Base-by-base conservation (phyloP, 2,888 invertebrate species). In the Leistus spinibarbis region DNA sequence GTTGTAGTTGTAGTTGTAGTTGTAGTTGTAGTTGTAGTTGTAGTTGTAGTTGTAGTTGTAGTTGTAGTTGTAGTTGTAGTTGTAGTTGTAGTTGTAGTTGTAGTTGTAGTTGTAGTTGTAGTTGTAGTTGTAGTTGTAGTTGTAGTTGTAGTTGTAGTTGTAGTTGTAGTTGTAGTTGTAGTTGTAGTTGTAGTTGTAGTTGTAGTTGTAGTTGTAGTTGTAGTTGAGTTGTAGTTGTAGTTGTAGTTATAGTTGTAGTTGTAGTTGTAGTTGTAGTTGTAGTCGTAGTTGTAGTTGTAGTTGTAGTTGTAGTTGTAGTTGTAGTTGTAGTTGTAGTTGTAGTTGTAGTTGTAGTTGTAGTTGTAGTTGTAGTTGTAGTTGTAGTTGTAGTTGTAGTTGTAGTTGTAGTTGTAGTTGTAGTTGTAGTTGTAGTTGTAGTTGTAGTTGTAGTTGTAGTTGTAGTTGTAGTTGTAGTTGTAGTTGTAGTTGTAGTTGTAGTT, bases 181-280 rank as follows among this genome's bases (percentile, higher is more conserved):
- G 57, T 57, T 57, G 57, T 57, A 4, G 57, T 57, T 57, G 57
- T 57, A 4, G 57, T 57, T 5, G 57, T 57, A 4, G 57, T 57
- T 57, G 57, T 57, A 4, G 57, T 57, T 5, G 57, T 57, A 4
- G 57, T 57, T 57, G 57, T 57, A 4, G 57, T 57, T 5, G 57
- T 57, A 4, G 57, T 57, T 57, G 57, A 4, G 57, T 57, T 57
- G 57, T 57, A 4, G 57, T 57, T 5, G 57, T 57, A 4, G 57
- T 57, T 57, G 57, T 57, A 4, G 57, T 57, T 5, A 9, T 57
- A 4, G 57, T 57, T 57, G 57, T 57, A 4, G 57, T 57, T 57
- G 57, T 57, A 4, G 57, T 57, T 57, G 57, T 57, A 4, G 57
- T 57, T 57, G 57, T 57, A n/a, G n/a, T n/a, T n/a, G n/a, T n/a